Evolutionary conservation across 2,888 invertebrate species (phyloP), one percentile per base, ranked within the genome.

Genomic region (Chaetoderma sp.): DNA sequence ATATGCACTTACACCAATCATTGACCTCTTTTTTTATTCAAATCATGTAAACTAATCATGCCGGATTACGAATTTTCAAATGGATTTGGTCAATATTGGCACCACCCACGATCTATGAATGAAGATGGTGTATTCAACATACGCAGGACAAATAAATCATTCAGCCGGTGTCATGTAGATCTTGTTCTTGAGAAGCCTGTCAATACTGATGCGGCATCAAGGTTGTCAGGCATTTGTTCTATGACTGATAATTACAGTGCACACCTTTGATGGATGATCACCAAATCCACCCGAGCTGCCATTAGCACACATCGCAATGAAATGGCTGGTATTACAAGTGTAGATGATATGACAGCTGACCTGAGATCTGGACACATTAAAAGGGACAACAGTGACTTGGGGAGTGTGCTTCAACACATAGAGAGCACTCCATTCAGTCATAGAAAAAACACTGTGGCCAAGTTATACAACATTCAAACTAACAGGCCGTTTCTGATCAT

Each of bases 11-110:
- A n/a, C n/a, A n/a, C 54, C 61, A 33, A 6, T 60, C 2, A 65
- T 67, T 32, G 45, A 58, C 21, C 50, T 71, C 4, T 73, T 68
- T 56, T 74, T 74, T 64, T 60, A 62, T 8, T 65, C 60, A 21
- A 68, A 62, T 60, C 52, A 67, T 13, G 55, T 63, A 5, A 71
- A 71, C 49, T 73, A 74, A 60, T 42, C 72, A 6, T 47, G 72
- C 28, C 73, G 71, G 74, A 57, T 73, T 68, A 52, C 64, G 6
- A 71, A 60, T 42, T 73, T 63, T 28, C 65, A 71, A 25, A 32
- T 73, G 18, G 67, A 73, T 52, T 36, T 71, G 33, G 18, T 71
- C 10, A 73, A 71, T 58, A 47, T 63, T 18, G 63, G 59, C 6
- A 27, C 30, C 30, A 16, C 59, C 3, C 59, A 59, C 28, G 57